Evolutionary conservation across 2,113 vertebrate genomes (phyloP), one percentile per base, ranked within the genome.

Genomic region (Tringa solitaria): DNA sequence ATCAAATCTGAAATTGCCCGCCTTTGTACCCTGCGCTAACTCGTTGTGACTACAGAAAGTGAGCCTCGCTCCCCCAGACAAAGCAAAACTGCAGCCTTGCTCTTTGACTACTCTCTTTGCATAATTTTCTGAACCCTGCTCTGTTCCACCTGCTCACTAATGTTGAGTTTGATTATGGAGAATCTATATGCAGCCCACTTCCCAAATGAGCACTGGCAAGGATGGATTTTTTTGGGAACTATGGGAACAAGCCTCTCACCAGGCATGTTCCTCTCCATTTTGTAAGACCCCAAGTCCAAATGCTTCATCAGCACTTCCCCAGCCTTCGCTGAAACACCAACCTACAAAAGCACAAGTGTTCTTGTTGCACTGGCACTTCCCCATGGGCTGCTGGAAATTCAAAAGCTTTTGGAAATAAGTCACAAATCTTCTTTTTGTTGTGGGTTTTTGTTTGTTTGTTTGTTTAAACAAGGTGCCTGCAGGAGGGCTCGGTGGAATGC

Each of bases 71-170:
- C 28, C 50, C 37, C 51, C 1, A 33, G 61, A 94, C 95, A 94
- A 96, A 95, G 81, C 64, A 54, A 61, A 39, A 51, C 10, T 3
- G 2, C 59, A 88, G 93, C 72, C 74, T 1, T 0, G 67, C 59
- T 61, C 93, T 96, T 96, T 95, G 83, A 89, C 79, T 87, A 2
- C 63, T 74, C 70, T 63, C 90, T 94, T 74, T 90, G 92, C 73
- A 86, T 95, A 90, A 96, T 93, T 94, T 90, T 93, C 93, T 68
- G 79, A 76, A 45, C 75, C 79, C 92, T 96, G 93, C 82, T 85
- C 94, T 90, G 83, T 80, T 96, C 93, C 96, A 95, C 95, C 96
- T 96, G 93, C 95, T 95, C 83, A 16, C 67, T 46, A 28, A n/a
- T 10, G 73, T 86, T 94, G 94, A 93, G 75, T 83, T 90, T 94